These are phyloP conservation scores for Atherinosoma microstoma DNA, from an alignment of 2,797 vertebrate genomes.

Conservation along the genomic window DNA sequence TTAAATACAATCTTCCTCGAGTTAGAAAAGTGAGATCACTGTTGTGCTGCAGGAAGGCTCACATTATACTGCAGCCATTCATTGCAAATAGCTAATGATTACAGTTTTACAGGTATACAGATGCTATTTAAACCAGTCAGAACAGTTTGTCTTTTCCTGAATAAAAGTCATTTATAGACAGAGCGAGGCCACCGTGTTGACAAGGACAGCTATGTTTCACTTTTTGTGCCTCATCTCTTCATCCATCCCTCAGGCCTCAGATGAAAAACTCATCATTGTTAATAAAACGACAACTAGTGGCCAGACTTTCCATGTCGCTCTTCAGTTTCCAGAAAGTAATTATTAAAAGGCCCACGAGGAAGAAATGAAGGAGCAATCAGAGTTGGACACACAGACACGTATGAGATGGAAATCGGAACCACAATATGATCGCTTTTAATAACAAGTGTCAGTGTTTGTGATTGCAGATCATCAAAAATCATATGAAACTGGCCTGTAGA, in stretches of 20 bases:
- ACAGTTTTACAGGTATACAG: neutral
- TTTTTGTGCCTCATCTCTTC: neutral
- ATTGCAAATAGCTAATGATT: neutral
- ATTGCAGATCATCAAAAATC: too few relatives aligned
- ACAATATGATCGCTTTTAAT: neutral
- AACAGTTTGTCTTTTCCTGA: neutral
- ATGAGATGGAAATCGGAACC: neutral
- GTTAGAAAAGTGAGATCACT: neutral
- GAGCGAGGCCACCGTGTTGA: neutral
- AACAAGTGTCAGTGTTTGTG: neutral
- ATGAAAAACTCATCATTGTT: slow-evolving; percentile 17
- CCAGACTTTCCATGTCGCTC: neutral
- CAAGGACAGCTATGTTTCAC: neutral
- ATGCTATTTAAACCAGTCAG: neutral
- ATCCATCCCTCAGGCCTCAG: neutral
- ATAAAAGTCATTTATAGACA: slow-evolving; percentile 10
- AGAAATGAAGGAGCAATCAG: neutral
- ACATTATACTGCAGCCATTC: neutral
- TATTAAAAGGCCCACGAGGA: neutral
- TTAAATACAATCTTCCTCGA: neutral
- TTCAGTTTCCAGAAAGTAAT: slow-evolving; percentile 7
- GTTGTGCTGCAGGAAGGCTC: neutral
- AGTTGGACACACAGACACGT: neutral
- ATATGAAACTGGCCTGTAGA: too few relatives aligned
- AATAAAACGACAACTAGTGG: neutral